Evolutionary conservation across 2,797 vertebrate genomes (phyloP).

Genomic region (Macropus fuliginosus): DNA sequence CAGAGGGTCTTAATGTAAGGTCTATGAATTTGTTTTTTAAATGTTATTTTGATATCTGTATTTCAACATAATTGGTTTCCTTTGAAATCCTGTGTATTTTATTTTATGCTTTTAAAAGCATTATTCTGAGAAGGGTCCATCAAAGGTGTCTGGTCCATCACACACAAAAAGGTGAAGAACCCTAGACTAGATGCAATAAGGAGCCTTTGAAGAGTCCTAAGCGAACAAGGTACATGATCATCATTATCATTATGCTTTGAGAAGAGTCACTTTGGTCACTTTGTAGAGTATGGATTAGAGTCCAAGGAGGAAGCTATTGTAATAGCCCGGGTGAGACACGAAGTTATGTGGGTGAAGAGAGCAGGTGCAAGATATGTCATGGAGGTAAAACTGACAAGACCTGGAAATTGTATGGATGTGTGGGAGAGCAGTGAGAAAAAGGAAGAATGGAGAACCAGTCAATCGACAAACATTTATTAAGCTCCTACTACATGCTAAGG

Average conservation of each 20-base stretch:
- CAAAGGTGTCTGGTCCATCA: background rate
- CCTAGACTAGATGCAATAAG: background rate
- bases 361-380: background rate
- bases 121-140: background rate
- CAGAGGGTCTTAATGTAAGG: too few relatives aligned
- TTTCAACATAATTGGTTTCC: background rate
- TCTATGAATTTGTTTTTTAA: too few relatives aligned
- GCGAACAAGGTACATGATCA: too few relatives aligned
- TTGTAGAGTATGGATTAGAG: background rate
- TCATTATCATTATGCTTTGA: background rate
- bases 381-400: background rate
- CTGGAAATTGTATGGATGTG: background rate
- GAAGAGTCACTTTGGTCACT: background rate
- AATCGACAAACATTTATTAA: background rate
- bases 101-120: background rate
- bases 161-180: background rate
- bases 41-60: background rate
- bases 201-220: background rate
- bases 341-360: background rate
- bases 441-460: too few relatives aligned
- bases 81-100: background rate
- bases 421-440: background rate
- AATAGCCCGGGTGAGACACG: background rate
- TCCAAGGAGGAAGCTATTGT: background rate
- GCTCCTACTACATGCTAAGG: background rate